A percentile compares a stretch with the other conserved stretches of the same genome.
phyloP scores from a whole-genome alignment of 2,797 vertebrate species.

The Sitta carolinensis region DNA sequence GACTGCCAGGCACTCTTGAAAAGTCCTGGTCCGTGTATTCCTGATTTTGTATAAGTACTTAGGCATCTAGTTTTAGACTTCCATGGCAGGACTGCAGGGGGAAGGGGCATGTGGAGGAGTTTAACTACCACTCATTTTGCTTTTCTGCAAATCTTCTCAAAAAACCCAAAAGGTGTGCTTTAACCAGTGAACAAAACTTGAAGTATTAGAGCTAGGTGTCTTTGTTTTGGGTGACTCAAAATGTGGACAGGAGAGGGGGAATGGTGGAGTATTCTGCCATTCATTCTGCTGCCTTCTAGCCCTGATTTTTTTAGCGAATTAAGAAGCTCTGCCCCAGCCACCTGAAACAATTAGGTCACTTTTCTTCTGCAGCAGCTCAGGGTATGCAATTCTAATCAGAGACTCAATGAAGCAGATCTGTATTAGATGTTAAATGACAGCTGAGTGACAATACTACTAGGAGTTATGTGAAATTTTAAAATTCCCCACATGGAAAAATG shows the following conservation, averaged over 20 bases:
- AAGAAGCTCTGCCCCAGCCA: neutral
- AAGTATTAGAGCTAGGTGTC: neutral
- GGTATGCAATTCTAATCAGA: neutral
- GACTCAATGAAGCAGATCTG: neutral
- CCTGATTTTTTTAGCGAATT: neutral
- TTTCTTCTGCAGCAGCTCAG: neutral
- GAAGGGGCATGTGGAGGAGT: neutral
- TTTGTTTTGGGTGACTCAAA: neutral
- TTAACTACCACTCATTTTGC: neutral
- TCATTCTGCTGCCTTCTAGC: neutral
- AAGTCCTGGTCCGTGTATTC: neutral
- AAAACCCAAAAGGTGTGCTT: neutral
- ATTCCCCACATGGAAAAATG: neutral
- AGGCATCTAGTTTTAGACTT: neutral
- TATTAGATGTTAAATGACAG: neutral
- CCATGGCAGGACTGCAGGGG: accelerated
- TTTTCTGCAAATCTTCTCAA: neutral
- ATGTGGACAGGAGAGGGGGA: neutral
- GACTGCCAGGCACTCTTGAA: neutral
- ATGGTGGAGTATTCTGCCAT: neutral
- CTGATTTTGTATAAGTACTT: neutral
- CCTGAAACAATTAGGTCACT: neutral
- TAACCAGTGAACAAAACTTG: neutral
- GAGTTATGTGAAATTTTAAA: neutral
- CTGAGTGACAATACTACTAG: neutral